Base-by-base conservation (phyloP, 2,888 invertebrate species). In the Chrysopilus asiliformis region DNA sequence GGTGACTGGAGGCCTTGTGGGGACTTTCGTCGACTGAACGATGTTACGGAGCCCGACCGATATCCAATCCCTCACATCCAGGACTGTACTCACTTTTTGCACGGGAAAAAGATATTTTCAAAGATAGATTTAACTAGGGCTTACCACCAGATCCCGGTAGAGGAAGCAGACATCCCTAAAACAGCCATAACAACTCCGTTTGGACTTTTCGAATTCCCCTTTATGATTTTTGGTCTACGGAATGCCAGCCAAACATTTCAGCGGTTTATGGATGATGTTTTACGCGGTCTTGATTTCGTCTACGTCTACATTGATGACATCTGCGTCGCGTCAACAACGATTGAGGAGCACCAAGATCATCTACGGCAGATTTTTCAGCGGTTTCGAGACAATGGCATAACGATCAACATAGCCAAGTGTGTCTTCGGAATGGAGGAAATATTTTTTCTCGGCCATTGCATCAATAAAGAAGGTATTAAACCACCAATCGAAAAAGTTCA, bases 191-290 rank as follows among this genome's bases (percentile, higher is more conserved):
- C 43, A 8, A 58, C 57, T 3, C 55, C 55, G 1, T 57, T 57
- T 36, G 53, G 54, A 4, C 41, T 55, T 4, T 59, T 49, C 33
- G 55, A 57, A 39, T 54, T 50, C 31, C 32, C 44, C 1, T 20
- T 14, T 4, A 57, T 56, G 55, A 47, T 51, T 0, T 60, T 57
- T 35, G 57, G 56, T 1, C 40, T 60, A 3, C 41, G 52, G 1
- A 58, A 57, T 37, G 55, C 56, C 1, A 51, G 49, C 2, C 54
- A 55, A 25, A 53, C 54, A 1, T 60, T 59, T 35, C 54, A 56
- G 37, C 39, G 52, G 4, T 49, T 55, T 34, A 53, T 60, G 20
- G 46, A 58, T 33, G 43, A 45, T 3, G 44, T 55, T 1, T 32
- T 49, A 5, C 29, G 45, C 13, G 50, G 43, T 4, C 20, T 51